Percentiles rank a stretch among this genome's conserved stretches.
Evolutionary conservation across 2,888 invertebrate genomes (phyloP).

Genomic region (Euclidia mi): DNA sequence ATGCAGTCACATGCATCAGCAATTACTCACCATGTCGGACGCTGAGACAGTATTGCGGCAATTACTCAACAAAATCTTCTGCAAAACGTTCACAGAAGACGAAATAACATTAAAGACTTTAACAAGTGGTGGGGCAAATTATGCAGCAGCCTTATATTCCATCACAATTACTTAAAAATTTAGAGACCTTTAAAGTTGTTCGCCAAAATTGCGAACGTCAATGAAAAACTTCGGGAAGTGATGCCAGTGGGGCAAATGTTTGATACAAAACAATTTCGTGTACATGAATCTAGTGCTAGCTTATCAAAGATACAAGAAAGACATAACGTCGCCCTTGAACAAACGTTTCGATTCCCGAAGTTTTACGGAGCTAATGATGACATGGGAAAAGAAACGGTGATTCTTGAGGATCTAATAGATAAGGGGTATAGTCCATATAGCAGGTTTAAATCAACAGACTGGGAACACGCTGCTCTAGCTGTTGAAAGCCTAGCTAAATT

Average conservation of each 20-base stretch:
- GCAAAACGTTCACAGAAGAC: slow-evolving; percentile 41
- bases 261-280: slow-evolving; percentile 55
- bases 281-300: slow-evolving; percentile 51
- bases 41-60: slow-evolving; percentile 53
- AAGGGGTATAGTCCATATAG: slow-evolving; percentile 61
- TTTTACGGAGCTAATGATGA: slow-evolving; percentile 59
- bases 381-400: slow-evolving; percentile 61
- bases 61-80: slow-evolving; percentile 54
- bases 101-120: slow-evolving; percentile 50
- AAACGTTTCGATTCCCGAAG: slow-evolving; percentile 60
- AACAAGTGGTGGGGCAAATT: slow-evolving; percentile 66
- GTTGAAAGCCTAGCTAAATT: slow-evolving; percentile 67
- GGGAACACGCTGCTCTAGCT: slow-evolving; percentile 64
- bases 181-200: slow-evolving; percentile 56
- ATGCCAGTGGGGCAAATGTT: slow-evolving; percentile 16
- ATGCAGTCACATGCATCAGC: background rate
- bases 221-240: slow-evolving; percentile 47
- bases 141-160: slow-evolving; percentile 61
- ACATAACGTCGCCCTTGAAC: slow-evolving; percentile 48
- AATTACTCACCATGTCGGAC: slow-evolving; percentile 53
- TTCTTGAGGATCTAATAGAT: slow-evolving; percentile 68
- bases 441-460: slow-evolving; percentile 62
- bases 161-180: slow-evolving; percentile 45
- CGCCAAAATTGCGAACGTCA: slow-evolving; percentile 64
- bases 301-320: slow-evolving; percentile 58